Conservation (phyloP, 2,113 vertebrate genomes). For the Melanostigma gelatinosum region DNA sequence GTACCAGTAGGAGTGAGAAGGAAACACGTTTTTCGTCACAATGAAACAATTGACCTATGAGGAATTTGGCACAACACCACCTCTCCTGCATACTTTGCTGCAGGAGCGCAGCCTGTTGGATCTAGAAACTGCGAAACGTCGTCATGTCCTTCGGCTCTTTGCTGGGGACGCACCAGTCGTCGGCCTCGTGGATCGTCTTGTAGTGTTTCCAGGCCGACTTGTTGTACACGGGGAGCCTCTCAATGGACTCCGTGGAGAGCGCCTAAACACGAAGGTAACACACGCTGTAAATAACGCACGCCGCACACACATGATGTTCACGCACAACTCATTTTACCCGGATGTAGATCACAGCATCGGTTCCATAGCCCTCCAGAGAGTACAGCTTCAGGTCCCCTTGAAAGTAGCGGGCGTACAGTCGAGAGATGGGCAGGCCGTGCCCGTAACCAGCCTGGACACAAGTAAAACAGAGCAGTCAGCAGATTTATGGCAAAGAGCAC, state of each 20-base stretch:
- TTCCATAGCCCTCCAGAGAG: constrained; percentile 96
- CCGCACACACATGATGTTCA: background rate
- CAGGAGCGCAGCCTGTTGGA: background rate
- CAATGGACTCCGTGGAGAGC: constrained; percentile 94
- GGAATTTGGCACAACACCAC: constrained; percentile 35
- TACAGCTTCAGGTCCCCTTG: constrained; percentile 97
- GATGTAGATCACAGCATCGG: constrained; percentile 95
- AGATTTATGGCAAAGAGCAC: background rate
- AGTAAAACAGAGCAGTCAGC: background rate
- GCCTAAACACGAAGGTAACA: constrained; percentile 80
- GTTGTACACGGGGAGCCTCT: constrained; percentile 97
- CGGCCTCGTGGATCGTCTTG: constrained; percentile 91
- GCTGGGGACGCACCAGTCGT: constrained; percentile 97
- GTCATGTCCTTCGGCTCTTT: constrained; percentile 98
- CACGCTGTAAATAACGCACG: no score
- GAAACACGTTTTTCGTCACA: background rate
- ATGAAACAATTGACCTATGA: background rate
- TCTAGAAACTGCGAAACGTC: constrained; percentile 91
- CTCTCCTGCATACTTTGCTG: background rate
- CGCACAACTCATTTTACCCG: constrained; percentile 82
- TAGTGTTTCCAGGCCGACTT: constrained; percentile 97
- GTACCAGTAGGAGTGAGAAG: background rate
- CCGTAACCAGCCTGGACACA: constrained; percentile 92
- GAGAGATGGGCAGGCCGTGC: constrained; percentile 96
- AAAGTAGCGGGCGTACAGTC: constrained; percentile 96